Conservation (phyloP, 2,113 vertebrate species). For the Sinocyclocheilus anophthalmus region DNA sequence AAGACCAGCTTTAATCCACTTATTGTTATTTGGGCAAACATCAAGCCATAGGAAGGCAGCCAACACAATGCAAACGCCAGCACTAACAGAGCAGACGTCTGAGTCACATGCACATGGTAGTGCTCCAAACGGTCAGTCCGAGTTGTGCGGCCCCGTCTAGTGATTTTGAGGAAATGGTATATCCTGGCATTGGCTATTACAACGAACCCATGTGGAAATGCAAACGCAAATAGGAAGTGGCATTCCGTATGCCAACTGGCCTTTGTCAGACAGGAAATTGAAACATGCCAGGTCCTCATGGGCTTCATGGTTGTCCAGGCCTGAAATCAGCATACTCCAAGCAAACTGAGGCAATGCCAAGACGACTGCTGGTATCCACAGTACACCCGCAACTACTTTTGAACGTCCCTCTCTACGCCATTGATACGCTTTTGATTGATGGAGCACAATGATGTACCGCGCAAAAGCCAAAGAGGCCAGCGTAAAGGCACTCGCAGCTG, state of each 20-base stretch:
- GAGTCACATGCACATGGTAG: conserved; percentile 74
- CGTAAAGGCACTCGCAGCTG: conserved; percentile 73
- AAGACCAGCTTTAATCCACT: conserved; percentile 60
- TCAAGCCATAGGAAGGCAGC: conserved; percentile 76
- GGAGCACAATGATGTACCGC: conserved; percentile 74
- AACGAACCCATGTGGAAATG: conserved; percentile 70
- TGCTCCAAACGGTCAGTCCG: conserved; percentile 69
- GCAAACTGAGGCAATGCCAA: conserved; percentile 72
- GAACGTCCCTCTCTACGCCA: conserved; percentile 61
- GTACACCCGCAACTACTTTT: conserved; percentile 40
- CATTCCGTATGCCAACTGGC: conserved; percentile 71
- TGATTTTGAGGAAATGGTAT: conserved; percentile 67
- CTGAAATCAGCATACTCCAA: conserved; percentile 58
- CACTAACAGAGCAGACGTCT: conserved; percentile 74
- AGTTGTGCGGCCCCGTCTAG: conserved; percentile 1
- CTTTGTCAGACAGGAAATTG: conserved; percentile 65
- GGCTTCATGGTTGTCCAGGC: conserved; percentile 35
- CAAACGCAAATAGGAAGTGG: conserved; percentile 73
- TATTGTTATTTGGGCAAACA: conserved; percentile 62
- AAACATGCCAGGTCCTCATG: conserved; percentile 65
- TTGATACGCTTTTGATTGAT: conserved; percentile 65
- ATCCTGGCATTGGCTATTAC: conserved; percentile 69
- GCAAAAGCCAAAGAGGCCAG: conserved; percentile 69
- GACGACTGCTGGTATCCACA: conserved; percentile 71
- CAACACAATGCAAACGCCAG: conserved; percentile 76